A percentile compares a stretch with the other conserved stretches of the same genome.
Evolutionary conservation across 2,888 invertebrate species (phyloP).

Genomic region (Phaonia tiefii): DNA sequence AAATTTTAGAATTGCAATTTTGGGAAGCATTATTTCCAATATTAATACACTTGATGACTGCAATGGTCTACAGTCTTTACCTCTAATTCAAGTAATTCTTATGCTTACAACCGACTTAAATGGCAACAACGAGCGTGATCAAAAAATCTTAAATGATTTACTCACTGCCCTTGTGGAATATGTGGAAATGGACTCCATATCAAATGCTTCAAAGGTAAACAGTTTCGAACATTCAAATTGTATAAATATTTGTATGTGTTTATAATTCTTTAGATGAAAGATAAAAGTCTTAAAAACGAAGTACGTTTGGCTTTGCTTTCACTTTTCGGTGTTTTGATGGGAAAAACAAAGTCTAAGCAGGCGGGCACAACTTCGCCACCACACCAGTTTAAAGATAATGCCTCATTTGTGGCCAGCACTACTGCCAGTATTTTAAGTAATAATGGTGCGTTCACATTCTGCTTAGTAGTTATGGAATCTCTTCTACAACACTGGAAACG

Average conservation of each 20-base stretch:
- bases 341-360: slow-evolving; percentile 80
- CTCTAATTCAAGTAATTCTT: slow-evolving; percentile 94
- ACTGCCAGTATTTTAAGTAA: slow-evolving; percentile 87
- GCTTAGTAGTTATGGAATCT: slow-evolving; percentile 86
- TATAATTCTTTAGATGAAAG: slow-evolving; percentile 73
- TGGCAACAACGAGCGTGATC: slow-evolving; percentile 90
- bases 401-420: slow-evolving; percentile 85
- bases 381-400: slow-evolving; percentile 82
- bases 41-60: slow-evolving; percentile 88
- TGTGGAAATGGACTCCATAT: slow-evolving; percentile 84
- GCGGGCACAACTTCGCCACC: slow-evolving; percentile 80
- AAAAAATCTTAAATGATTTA: slow-evolving; percentile 88
- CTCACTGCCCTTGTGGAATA: slow-evolving; percentile 87
- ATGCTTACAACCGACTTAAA: slow-evolving; percentile 95
- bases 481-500: slow-evolving; percentile 89
- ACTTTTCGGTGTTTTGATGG: slow-evolving; percentile 86
- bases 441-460: slow-evolving; percentile 87
- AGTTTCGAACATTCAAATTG: background rate
- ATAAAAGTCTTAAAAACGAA: slow-evolving; percentile 88
- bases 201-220: slow-evolving; percentile 78
- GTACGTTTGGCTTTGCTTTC: slow-evolving; percentile 94
- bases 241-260: slow-evolving; percentile 1
- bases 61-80: slow-evolving; percentile 92
- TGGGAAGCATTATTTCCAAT: slow-evolving; percentile 89
- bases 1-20: slow-evolving; percentile 82